Percentiles rank a stretch among this genome's conserved stretches.
These are phyloP conservation scores for Phalangium opilio DNA, from an alignment of 2,888 invertebrate genomes.

Conservation along the genomic window DNA sequence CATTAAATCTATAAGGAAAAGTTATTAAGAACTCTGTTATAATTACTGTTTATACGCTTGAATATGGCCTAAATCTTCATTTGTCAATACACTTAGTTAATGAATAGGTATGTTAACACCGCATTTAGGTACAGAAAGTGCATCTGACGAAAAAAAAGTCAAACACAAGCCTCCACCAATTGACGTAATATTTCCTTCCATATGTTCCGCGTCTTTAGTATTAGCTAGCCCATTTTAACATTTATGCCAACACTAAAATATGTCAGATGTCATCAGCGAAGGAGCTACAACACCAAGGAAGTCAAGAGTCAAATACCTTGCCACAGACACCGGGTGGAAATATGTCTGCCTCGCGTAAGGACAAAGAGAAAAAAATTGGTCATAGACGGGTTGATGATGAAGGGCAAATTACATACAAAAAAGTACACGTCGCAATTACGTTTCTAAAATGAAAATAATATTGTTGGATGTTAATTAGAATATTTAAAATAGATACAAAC, in stretches of 20 bases:
- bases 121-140: too few species aligned
- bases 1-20: too few species aligned
- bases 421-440: conserved; percentile 44
- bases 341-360: conserved; percentile 8
- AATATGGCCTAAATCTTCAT: too few species aligned
- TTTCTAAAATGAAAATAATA: not conserved
- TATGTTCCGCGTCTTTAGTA: too few species aligned
- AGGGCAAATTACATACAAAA: conserved; percentile 97
- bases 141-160: not conserved
- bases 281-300: conserved; percentile 5
- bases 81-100: too few species aligned
- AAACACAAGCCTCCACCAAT: conserved; percentile 16
- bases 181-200: conserved; percentile 12
- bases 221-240: too few species aligned
- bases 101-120: too few species aligned
- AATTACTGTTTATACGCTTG: too few species aligned
- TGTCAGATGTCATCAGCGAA: conserved; percentile 12
- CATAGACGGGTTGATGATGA: conserved; percentile 93
- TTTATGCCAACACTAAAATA: too few species aligned
- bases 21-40: too few species aligned
- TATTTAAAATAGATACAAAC: conserved; percentile 55
- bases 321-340: conserved; percentile 15
- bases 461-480: too few species aligned
- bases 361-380: conserved; percentile 58
- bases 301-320: conserved; percentile 19